A percentile compares a stretch with the other conserved stretches of the same genome.
Evolutionary conservation across 2,888 invertebrate species (phyloP).

Genomic region (Axea sp.): DNA sequence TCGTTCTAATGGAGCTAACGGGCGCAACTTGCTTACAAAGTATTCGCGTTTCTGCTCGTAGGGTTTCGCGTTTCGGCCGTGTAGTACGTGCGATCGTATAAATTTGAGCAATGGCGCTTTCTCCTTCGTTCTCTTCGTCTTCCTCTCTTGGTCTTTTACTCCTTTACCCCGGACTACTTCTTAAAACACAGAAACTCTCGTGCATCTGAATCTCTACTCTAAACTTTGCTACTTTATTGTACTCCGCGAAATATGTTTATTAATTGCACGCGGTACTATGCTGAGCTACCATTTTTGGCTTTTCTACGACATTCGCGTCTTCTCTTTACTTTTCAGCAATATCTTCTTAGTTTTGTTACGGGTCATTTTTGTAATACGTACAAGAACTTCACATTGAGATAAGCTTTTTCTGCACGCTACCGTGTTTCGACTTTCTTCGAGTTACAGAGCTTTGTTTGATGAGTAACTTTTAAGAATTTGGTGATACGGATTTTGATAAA

Average conservation of each 20-base stretch:
- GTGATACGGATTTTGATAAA: no score
- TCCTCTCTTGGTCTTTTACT: constrained; percentile 4
- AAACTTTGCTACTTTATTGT: constrained; percentile 67
- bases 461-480: no score
- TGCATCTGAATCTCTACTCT: constrained; percentile 66
- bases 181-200: constrained; percentile 67
- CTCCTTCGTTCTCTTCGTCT: constrained; percentile 13
- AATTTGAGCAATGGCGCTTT: constrained; percentile 65
- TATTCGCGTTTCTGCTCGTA: constrained; percentile 70
- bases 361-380: constrained; percentile 44
- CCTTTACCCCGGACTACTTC: constrained; percentile 45
- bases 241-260: constrained; percentile 68
- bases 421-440: no score
- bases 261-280: constrained; percentile 64
- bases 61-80: constrained; percentile 61
- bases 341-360: constrained; percentile 50
- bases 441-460: no score
- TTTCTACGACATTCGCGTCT: constrained; percentile 53
- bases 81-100: constrained; percentile 71
- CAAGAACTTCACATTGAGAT: constrained; percentile 36
- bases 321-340: constrained; percentile 53
- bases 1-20: constrained; percentile 73
- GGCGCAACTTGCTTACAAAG: constrained; percentile 77
- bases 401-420: no score
- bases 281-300: constrained; percentile 59